Base-by-base conservation (phyloP, 1,140 invertebrate species). In the Holcopasites calliopsidis region DNA sequence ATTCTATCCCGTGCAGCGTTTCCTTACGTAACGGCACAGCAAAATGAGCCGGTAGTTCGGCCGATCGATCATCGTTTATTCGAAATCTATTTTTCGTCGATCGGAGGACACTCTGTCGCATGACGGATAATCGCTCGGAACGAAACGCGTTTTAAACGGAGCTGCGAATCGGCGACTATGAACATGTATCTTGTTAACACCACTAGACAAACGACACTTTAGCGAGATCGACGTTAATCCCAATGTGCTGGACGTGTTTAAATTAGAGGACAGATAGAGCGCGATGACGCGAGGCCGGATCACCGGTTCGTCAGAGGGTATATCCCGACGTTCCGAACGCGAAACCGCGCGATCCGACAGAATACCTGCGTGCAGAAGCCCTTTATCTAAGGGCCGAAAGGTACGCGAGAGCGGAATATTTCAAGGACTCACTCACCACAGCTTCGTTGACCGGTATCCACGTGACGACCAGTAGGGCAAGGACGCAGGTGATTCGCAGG, bases 361-460 rank as follows among this genome's bases (percentile, higher is more conserved):
- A 11, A 8, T 18, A 16, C 6, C 23, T 1, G 28, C 7, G 6
- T 7, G 3, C 21, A 23, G 8, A n/a, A 44, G 18, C n/a, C 5
- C 40, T 47, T 31, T 11, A 7, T 21, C 52, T 49, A 47, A 3
- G 50, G 49, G 33, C 35, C 47, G 42, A 42, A 33, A 31, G 33
- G 18, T 44, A 44, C 18, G 18, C 28, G 58, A 23, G 61, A 71
- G 42, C 28, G 33, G 33, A n/a, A 73, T 61, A 70, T 52, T 61
- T 31, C 33, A 79, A 82, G 54, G 49, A 73, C 40, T 64, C 40
- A 83, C 86, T 88, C 73, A 88, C 87, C 86, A 82, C 82, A 79
- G 87, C 87, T 13, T 87, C 76, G 61, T 66, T 58, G 50, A 60
- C 31, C 61, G 74, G 80, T 66, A 78, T 62, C 74, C 68, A 80